Evolutionary conservation across 2,113 vertebrate species (phyloP).

Genomic region (Rhabdornis inornatus): DNA sequence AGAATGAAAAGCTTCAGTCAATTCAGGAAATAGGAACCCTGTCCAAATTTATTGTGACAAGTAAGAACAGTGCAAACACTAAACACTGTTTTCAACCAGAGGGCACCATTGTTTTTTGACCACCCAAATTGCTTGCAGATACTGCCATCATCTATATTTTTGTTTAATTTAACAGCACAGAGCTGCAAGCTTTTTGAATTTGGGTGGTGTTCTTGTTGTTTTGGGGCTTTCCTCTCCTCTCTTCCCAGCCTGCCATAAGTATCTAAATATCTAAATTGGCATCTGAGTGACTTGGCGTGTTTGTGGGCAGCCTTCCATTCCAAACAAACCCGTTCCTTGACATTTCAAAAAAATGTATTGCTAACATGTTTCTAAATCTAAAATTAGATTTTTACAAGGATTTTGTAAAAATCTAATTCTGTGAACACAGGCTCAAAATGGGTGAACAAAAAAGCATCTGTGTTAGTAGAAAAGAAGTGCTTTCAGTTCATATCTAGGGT

Average conservation of each 20-base stretch:
- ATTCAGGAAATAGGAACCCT: slow-evolving; percentile 16
- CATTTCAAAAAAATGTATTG: slow-evolving; percentile 55
- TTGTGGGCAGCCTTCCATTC: slow-evolving; percentile 29
- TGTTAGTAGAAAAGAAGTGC: slow-evolving; percentile 46
- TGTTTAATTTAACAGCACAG: not conserved
- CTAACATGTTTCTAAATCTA: slow-evolving; percentile 31
- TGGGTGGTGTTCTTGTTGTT: not conserved
- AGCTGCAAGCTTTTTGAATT: slow-evolving; percentile 3
- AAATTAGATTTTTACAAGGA: too few species aligned
- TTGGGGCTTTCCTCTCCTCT: not conserved
- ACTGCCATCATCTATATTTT: slow-evolving; percentile 50
- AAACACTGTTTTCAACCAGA: slow-evolving; percentile 52
- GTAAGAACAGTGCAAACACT: slow-evolving; percentile 22
- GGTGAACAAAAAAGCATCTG: slow-evolving; percentile 54
- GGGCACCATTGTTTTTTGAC: slow-evolving; percentile 29
- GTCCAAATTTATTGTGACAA: slow-evolving; percentile 57
- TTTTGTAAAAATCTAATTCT: slow-evolving; percentile 58
- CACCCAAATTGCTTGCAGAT: slow-evolving; percentile 42
- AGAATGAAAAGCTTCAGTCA: slow-evolving; percentile 56
- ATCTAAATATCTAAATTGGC: slow-evolving; percentile 44
- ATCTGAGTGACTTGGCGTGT: slow-evolving; percentile 26
- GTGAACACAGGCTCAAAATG: slow-evolving; percentile 44
- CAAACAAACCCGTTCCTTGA: slow-evolving; percentile 36
- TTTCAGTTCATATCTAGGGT: slow-evolving; percentile 59
- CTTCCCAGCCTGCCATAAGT: not conserved